These are phyloP conservation scores for Malacosoma neustria DNA, from an alignment of 2,888 invertebrate genomes.

Conservation along the genomic window DNA sequence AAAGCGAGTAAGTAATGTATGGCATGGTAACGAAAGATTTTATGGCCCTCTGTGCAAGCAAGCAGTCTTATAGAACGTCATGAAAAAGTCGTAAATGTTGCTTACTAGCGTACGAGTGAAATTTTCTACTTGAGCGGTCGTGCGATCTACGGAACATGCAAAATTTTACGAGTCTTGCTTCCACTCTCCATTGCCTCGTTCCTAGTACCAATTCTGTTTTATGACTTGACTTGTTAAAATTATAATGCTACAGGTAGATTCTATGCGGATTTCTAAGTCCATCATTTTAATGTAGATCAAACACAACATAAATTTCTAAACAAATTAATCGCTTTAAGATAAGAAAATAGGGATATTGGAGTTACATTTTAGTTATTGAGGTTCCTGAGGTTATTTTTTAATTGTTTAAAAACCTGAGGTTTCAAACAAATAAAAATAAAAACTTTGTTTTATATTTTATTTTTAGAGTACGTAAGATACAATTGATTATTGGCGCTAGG, in stretches of 20 bases:
- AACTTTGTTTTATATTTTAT: too few species aligned
- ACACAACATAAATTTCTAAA: too few species aligned
- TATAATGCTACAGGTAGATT: slow-evolving; percentile 10
- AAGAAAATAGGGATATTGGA: too few species aligned
- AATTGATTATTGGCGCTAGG: too few species aligned
- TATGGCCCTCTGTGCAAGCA: slow-evolving; percentile 43
- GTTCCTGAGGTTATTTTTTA: too few species aligned
- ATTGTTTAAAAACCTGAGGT: too few species aligned
- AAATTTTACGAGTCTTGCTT: slow-evolving; percentile 51
- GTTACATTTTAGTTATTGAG: too few species aligned
- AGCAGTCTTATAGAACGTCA: slow-evolving; percentile 44
- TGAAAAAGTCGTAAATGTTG: slow-evolving; percentile 64
- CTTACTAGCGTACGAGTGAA: slow-evolving; percentile 49
- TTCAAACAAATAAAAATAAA: too few species aligned
- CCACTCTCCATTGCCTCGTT: slow-evolving; percentile 24
- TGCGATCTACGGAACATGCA: slow-evolving; percentile 48
- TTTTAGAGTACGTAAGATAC: too few species aligned
- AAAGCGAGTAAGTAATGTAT: slow-evolving; percentile 13
- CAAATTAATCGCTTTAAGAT: too few species aligned
- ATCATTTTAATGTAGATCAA: too few species aligned
- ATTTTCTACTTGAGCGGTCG: slow-evolving; percentile 51
- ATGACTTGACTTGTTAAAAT: slow-evolving; percentile 32
- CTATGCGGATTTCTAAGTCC: slow-evolving; percentile 15
- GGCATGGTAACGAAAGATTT: slow-evolving; percentile 34
- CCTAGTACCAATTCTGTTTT: slow-evolving; percentile 31